Base-by-base conservation (phyloP, 2,113 vertebrate genomes). In the Lucifuga dentata region DNA sequence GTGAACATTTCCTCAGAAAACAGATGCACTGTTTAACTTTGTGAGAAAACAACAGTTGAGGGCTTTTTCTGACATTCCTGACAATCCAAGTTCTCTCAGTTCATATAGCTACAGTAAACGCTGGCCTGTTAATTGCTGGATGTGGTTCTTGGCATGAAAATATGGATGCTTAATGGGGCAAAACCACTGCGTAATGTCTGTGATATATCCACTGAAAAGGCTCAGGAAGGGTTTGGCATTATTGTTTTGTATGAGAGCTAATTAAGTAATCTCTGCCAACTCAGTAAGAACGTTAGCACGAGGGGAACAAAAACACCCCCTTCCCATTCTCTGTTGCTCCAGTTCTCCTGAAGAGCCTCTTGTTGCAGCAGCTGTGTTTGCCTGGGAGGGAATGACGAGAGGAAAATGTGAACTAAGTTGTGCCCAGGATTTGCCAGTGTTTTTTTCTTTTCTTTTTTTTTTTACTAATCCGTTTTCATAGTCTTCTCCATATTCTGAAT, bases 151-250 rank as follows among this genome's bases (percentile, higher is more conserved):
- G 91, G 87, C 86, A 66, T 40, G 56, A 8, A 44, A 29, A 19
- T 46, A 59, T 67, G 44, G 66, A 78, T 73, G 74, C 78, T 88
- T 83, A 89, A 90, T 86, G 77, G 69, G 51, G 85, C 76, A 82
- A 75, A 90, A 84, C 84, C 49, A 75, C 64, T 87, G 68, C 75
- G 85, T 89, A 87, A 89, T 81, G 89, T 90, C 89, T 91, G 74
- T 77, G 86, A 87, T 86, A 81, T 88, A 80, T 92, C 69, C 70
- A 83, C 61, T 53, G 68, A 90, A 89, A 87, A 80, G 68, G 83
- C 61, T 80, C 77, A 80, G 80, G 83, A 82, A 88, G 85, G 77
- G 83, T 85, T 83, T 89, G 88, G 83, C 80, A 85, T 89, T 73
- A 85, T 88, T 86, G 77, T 88, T 89, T 52, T 85, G 75, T 49